Base-by-base conservation (phyloP, 2,888 invertebrate genomes). In the Napeogenes sylphis region DNA sequence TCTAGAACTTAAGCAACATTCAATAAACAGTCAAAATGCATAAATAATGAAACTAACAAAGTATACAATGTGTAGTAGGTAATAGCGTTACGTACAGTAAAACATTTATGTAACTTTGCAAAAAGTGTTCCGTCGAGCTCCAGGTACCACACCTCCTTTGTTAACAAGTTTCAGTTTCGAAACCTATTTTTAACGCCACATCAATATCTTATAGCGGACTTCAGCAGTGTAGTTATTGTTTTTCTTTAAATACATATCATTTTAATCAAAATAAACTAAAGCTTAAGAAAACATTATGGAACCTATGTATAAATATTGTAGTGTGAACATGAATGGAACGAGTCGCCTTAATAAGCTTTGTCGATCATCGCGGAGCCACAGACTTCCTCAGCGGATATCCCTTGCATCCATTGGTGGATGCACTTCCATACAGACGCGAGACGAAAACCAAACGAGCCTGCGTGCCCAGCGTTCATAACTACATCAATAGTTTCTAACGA, bases 391-490 rank as follows among this genome's bases (percentile, higher is more conserved):
- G 69, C 71, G 73, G 73, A 73, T 71, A 70, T 71, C 73, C 75
- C 72, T 65, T 73, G 73, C 74, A 71, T 69, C 74, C 77, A 75
- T 76, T 77, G 79, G 77, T 79, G 80, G 79, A 73, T 76, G 78
- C 79, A 76, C 75, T 77, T 75, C 75, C 75, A 78, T 72, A 70
- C 77, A 67, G 68, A 69, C 69, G 73, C 73, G 73, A 73, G 74
- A 76, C 75, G 77, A 78, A 78, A 80, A 84, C 83, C 81, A 84
- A 86, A 84, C 84, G 86, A 45, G 78, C 83, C 2, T 3, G 85
- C 86, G 87, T 88, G 88, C 83, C 78, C 78, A 45, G 87, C 74
- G 70, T 87, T 77, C 76, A 71, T 78, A 82, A 85, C 77, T 74
- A 70, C 69, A 77, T 79, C 73, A 81, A 80, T 80, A 77, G 76